Conservation (phyloP, 2,113 vertebrate species). For the Theropithecus gelada region DNA sequence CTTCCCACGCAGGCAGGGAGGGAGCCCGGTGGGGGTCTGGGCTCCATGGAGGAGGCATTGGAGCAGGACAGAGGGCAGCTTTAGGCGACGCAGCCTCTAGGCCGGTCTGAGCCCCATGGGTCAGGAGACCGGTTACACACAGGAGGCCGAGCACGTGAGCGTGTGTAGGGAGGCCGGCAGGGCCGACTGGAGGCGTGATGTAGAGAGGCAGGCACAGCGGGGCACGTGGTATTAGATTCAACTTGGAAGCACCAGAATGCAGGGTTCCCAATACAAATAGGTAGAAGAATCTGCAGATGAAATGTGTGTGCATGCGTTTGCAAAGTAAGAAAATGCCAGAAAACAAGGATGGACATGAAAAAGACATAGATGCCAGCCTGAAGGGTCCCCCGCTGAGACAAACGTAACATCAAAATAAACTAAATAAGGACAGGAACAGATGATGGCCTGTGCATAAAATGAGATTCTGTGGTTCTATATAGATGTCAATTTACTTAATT, state of each 20-base stretch:
- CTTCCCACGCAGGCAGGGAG: neutral
- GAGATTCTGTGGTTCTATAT: neutral
- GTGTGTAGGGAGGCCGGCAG: accelerated
- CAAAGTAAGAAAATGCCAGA: no score
- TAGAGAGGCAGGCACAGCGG: accelerated
- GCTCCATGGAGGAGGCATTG: neutral
- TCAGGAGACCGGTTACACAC: accelerated
- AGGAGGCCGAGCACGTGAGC: no score
- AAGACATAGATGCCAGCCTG: neutral
- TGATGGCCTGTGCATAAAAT: accelerated
- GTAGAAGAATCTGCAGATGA: neutral
- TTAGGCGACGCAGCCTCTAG: neutral
- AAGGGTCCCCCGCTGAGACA: neutral
- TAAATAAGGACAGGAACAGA: neutral
- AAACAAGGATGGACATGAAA: accelerated
- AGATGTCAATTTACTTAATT: neutral
- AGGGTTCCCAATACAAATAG: neutral
- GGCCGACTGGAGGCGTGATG: accelerated
- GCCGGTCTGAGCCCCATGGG: no score
- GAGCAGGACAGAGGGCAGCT: neutral
- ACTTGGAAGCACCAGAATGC: no score
- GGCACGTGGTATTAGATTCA: accelerated
- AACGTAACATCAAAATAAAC: neutral
- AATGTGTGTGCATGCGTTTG: accelerated
- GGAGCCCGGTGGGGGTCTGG: neutral